phyloP scores from a whole-genome alignment of 2,113 vertebrate species.

The Micronycteris hirsuta region DNA sequence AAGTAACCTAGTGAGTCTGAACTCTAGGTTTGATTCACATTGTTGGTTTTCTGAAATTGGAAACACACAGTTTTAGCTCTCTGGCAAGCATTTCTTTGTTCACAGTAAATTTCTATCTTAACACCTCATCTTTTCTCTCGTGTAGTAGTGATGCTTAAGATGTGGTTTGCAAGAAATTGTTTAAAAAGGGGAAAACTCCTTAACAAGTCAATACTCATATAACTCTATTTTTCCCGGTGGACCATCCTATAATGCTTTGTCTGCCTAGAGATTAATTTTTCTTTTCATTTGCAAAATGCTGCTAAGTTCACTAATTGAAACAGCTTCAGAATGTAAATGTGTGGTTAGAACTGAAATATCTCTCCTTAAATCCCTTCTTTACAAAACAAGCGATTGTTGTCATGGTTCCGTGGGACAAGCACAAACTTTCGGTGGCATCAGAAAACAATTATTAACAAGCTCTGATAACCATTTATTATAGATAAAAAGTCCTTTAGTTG shows the following conservation, averaged over 20 bases:
- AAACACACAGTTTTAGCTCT: background rate
- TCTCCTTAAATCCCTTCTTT: conserved; percentile 40
- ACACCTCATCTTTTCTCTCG: conserved; percentile 20
- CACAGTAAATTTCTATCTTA: conserved; percentile 58
- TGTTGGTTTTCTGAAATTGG: background rate
- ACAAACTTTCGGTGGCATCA: background rate
- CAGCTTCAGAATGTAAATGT: conserved; percentile 3
- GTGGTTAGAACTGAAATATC: background rate
- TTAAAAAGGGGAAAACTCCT: background rate
- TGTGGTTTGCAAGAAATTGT: conserved; percentile 39
- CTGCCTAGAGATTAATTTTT: background rate
- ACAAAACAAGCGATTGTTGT: conserved; percentile 43
- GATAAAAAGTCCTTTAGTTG: conserved; percentile 8
- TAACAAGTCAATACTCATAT: background rate
- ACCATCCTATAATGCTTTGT: background rate
- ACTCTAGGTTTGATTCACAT: background rate
- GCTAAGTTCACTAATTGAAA: conserved; percentile 36
- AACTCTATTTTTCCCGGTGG: background rate
- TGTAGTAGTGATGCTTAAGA: conserved; percentile 40
- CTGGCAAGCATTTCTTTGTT: conserved; percentile 41
- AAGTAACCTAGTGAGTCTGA: background rate
- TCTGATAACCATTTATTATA: conserved; percentile 20
- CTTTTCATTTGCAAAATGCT: conserved; percentile 6
- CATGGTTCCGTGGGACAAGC: background rate
- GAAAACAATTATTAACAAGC: conserved; percentile 54